A percentile compares a stretch with the other conserved stretches of the same genome.
These are phyloP conservation scores for Crepidodera aurea DNA, from an alignment of 2,888 invertebrate genomes.

Conservation along the genomic window DNA sequence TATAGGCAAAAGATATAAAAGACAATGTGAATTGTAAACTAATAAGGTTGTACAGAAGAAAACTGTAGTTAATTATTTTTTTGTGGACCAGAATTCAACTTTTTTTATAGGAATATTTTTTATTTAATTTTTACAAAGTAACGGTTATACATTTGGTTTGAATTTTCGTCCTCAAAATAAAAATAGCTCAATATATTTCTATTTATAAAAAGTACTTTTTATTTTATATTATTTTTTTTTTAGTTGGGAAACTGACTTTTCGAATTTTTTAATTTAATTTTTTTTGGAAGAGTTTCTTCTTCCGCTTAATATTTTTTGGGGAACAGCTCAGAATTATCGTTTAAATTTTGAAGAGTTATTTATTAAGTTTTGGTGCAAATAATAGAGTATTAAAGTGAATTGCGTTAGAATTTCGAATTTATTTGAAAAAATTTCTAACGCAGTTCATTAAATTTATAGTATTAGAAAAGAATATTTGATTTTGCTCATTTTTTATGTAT, in stretches of 20 bases:
- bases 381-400: slow-evolving; percentile 43
- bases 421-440: slow-evolving; percentile 2
- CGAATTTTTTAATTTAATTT: slow-evolving; percentile 25
- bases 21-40: slow-evolving; percentile 49
- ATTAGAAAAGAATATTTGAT: slow-evolving; percentile 39
- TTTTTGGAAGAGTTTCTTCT: slow-evolving; percentile 24
- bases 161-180: slow-evolving; percentile 43
- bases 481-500: slow-evolving; percentile 41
- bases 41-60: slow-evolving; percentile 50
- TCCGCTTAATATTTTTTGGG: slow-evolving; percentile 22
- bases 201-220: slow-evolving; percentile 41
- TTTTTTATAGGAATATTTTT: slow-evolving; percentile 32
- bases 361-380: slow-evolving; percentile 49
- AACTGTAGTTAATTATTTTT: slow-evolving; percentile 46
- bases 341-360: slow-evolving; percentile 32
- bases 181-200: slow-evolving; percentile 45
- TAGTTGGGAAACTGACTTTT: slow-evolving; percentile 28
- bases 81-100: slow-evolving; percentile 42
- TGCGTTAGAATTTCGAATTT: slow-evolving; percentile 21
- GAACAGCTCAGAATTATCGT: slow-evolving; percentile 33
- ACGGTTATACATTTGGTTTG: slow-evolving; percentile 42
- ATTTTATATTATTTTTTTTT: slow-evolving; percentile 31
- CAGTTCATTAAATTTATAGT: slow-evolving; percentile 29
- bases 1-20: slow-evolving; percentile 46
- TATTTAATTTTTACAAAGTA: slow-evolving; percentile 39